Conservation (phyloP, 2,888 invertebrate genomes). For the Acanthosoma haemorrhoidale region DNA sequence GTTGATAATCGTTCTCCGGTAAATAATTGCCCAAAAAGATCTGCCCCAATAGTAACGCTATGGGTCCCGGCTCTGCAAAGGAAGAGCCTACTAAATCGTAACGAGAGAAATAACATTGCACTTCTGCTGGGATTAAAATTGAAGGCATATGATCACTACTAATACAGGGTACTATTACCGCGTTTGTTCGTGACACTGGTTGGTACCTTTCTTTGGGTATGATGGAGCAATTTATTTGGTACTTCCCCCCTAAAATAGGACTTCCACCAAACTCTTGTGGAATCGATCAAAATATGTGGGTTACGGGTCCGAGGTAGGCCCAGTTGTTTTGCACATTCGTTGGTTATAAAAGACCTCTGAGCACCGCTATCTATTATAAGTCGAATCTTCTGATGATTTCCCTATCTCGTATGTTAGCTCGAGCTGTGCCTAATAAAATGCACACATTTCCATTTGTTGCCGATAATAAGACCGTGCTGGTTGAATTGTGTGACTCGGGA, state of each 20-base stretch:
- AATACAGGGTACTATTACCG: neutral
- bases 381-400: neutral
- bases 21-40: neutral
- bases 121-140: neutral
- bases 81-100: neutral
- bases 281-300: neutral
- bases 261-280: neutral
- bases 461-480: neutral
- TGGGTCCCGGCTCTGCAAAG: conserved; percentile 1
- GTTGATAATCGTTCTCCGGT: neutral
- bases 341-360: neutral
- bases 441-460: neutral
- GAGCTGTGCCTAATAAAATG: neutral
- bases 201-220: no score
- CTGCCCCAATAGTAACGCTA: no score
- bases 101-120: neutral
- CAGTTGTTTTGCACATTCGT: no score
- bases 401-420: neutral
- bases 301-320: neutral
- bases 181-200: neutral
- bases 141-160: neutral
- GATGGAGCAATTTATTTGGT: neutral
- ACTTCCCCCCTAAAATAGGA: neutral
- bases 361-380: neutral
- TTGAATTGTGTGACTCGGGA: neutral